Evolutionary conservation across 2,888 invertebrate species (phyloP).

Genomic region (Tupiocoris notatus): DNA sequence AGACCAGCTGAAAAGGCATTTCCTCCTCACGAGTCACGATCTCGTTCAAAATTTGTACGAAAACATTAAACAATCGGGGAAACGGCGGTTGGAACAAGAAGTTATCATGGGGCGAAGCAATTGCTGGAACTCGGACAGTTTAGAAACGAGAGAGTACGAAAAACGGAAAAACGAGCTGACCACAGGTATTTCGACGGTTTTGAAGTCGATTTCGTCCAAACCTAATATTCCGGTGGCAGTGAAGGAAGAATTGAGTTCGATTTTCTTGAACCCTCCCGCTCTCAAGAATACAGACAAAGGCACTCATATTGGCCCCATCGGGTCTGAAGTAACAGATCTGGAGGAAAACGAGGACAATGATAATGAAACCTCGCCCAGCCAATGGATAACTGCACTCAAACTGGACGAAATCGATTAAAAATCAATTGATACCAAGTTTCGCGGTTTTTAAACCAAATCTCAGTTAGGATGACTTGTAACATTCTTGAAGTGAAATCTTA

Average conservation of each 20-base stretch:
- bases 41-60: slow-evolving; percentile 17
- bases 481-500: too few relatives aligned
- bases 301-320: slow-evolving; percentile 30
- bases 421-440: too few relatives aligned
- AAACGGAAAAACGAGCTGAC: slow-evolving; percentile 20
- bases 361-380: too few relatives aligned
- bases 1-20: slow-evolving; percentile 4
- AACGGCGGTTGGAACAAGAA: slow-evolving; percentile 15
- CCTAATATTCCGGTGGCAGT: slow-evolving; percentile 9
- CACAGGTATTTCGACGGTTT: slow-evolving; percentile 9
- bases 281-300: slow-evolving; percentile 1
- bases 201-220: slow-evolving; percentile 27
- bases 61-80: slow-evolving; percentile 21
- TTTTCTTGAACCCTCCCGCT: slow-evolving; percentile 29
- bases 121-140: slow-evolving; percentile 10
- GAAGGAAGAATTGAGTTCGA: slow-evolving; percentile 20
- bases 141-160: slow-evolving; percentile 16
- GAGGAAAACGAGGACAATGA: too few relatives aligned
- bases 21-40: slow-evolving; percentile 26
- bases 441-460: too few relatives aligned
- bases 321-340: not conserved
- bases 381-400: too few relatives aligned
- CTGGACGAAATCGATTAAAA: too few relatives aligned
- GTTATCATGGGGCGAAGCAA: slow-evolving; percentile 18
- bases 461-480: too few relatives aligned